phyloP scores from a whole-genome alignment of 2,113 vertebrate genomes.

The Hippolais icterina region DNA sequence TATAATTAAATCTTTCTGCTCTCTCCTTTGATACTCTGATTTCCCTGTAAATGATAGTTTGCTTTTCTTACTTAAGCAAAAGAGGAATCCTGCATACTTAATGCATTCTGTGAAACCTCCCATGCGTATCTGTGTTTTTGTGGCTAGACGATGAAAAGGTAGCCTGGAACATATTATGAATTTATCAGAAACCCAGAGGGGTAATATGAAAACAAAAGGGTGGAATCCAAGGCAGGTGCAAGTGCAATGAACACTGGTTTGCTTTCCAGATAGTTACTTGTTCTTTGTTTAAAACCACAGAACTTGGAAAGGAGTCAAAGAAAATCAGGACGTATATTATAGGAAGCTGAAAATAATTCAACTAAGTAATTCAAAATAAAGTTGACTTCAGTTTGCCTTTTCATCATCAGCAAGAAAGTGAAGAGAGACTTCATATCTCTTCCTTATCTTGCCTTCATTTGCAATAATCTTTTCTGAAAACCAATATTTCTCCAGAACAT shows the following conservation, averaged over 20 bases:
- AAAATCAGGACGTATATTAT: not conserved
- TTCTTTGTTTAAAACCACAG: conserved; percentile 1
- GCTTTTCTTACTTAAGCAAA: conserved; percentile 45
- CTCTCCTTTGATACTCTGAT: conserved; percentile 8
- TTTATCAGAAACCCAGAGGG: conserved; percentile 48
- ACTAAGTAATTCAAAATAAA: too few relatives aligned
- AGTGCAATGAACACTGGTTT: not conserved
- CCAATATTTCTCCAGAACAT: not conserved
- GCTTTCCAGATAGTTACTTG: not conserved
- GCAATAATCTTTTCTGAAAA: not conserved
- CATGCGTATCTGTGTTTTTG: conserved; percentile 18
- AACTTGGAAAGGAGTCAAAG: not conserved
- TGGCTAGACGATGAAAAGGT: conserved; percentile 52
- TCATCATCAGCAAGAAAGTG: not conserved
- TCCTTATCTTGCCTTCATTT: not conserved
- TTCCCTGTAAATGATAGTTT: conserved; percentile 45
- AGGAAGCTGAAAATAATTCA: not conserved
- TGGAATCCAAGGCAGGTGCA: conserved; percentile 40
- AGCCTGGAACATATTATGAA: conserved; percentile 42
- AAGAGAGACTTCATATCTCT: not conserved
- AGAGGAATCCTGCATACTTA: conserved; percentile 9
- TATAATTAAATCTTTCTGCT: conserved; percentile 21
- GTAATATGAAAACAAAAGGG: conserved; percentile 38
- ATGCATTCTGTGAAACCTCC: conserved; percentile 46
- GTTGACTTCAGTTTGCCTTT: not conserved